Evolutionary conservation across 2,797 vertebrate species (phyloP), one percentile per base, ranked within the genome.

Genomic region (Anas georgica): DNA sequence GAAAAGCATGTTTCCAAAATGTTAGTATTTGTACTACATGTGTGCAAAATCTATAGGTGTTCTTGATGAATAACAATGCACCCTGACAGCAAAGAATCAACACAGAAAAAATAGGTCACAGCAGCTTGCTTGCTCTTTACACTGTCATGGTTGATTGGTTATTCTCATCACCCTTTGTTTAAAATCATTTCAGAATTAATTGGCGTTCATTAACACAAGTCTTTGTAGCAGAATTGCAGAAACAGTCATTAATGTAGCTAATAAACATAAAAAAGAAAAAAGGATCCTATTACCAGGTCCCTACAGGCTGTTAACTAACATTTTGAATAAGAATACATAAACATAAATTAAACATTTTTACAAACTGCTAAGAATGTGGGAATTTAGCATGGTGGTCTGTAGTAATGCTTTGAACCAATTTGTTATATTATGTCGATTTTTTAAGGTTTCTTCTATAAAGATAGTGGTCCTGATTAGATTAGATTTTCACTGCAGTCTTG

Each of bases 181-280:
- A 98, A 98, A 98, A 98, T 98, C 93, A 98, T 98, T 98, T 98
- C 97, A 96, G 97, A 98, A 98, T 98, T 98, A 98, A 98, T 98
- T 98, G 98, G 96, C 46, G 58, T 98, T 98, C 98, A 98, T 98
- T 98, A 98, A 98, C 93, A 85, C 95, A 97, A 98, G 96, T 97
- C 97, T 98, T 98, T 98, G 96, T 97, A 97, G 97, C 97, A 90
- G 97, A 98, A 98, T 97, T 98, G 97, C 97, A 98, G 98, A 98
- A 98, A 97, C 96, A 98, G 97, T 98, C 97, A 98, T 98, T 98
- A 98, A 98, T 98, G 98, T 98, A 98, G 95, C 97, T 98, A 98
- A 98, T 98, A 98, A 98, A 98, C 98, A 98, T 98, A 98, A 98
- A 98, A 98, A 97, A 97, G 97, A 98, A 98, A 97, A 96, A 97